Conservation (phyloP, 2,888 invertebrate genomes). For the Lobophora halterata region DNA sequence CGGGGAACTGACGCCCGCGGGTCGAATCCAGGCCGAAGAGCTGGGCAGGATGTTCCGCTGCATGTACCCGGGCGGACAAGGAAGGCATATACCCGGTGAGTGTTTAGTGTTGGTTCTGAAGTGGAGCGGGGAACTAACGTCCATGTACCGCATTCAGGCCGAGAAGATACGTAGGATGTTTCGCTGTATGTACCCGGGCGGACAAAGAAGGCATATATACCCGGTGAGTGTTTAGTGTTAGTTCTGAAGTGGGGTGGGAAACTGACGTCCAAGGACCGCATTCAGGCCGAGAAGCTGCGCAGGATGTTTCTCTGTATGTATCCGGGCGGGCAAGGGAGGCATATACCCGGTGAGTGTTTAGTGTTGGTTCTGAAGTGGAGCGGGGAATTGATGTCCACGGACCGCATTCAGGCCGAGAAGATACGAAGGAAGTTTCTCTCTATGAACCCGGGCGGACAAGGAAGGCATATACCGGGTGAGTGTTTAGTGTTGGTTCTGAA, state of each 20-base stretch:
- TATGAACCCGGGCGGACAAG: slow-evolving; percentile 99
- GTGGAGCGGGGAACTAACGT: too few species aligned
- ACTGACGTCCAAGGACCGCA: too few species aligned
- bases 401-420: slow-evolving; percentile 98
- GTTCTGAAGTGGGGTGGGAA: not conserved
- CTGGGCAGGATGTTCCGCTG: slow-evolving; percentile 98
- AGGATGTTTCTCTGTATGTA: too few species aligned
- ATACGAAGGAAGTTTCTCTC: slow-evolving; percentile 98
- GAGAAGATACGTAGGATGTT: too few species aligned
- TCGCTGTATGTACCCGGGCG: too few species aligned
- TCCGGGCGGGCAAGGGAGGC: too few species aligned
- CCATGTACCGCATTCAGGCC: too few species aligned
- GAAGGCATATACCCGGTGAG: slow-evolving; percentile 89
- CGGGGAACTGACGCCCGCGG: slow-evolving; percentile 98
- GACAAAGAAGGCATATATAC: slow-evolving; percentile 91
- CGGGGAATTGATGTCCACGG: slow-evolving; percentile 98
- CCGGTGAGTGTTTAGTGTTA: slow-evolving; percentile 79
- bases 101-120: slow-evolving; percentile 29
- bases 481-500: slow-evolving; percentile 29
- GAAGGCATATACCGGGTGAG: slow-evolving; percentile 89
- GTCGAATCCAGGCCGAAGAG: slow-evolving; percentile 98
- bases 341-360: too few species aligned
- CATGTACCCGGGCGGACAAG: slow-evolving; percentile 99
- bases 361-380: slow-evolving; percentile 99
- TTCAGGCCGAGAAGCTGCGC: too few species aligned